Conservation (phyloP, 2,888 invertebrate species). For the Caenorhabditis virilis region DNA sequence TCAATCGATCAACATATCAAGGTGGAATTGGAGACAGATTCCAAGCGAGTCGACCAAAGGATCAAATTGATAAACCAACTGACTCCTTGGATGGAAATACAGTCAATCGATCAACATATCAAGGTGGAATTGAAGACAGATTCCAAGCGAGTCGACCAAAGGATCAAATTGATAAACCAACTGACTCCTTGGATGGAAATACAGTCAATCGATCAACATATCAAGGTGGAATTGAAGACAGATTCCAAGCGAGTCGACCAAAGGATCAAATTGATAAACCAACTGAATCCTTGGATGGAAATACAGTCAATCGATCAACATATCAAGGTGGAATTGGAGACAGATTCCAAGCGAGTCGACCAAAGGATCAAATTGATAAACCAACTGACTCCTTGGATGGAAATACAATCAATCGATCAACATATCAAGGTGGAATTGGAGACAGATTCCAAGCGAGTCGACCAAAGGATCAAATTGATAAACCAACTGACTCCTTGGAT, state of each 20-base stretch:
- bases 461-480: constrained; percentile 10
- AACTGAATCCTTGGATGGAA: constrained; percentile 6
- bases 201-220: constrained; percentile 13
- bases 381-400: constrained; percentile 9
- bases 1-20: constrained; percentile 14
- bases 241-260: constrained; percentile 8
- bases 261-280: constrained; percentile 11
- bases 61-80: constrained; percentile 7
- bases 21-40: constrained; percentile 9
- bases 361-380: constrained; percentile 10
- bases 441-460: constrained; percentile 9
- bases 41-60: constrained; percentile 9
- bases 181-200: constrained; percentile 6
- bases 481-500: constrained; percentile 8
- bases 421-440: constrained; percentile 14
- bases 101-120: constrained; percentile 13
- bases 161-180: constrained; percentile 9
- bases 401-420: constrained; percentile 10
- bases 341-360: constrained; percentile 7
- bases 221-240: constrained; percentile 14
- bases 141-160: constrained; percentile 10
- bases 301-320: constrained; percentile 10
- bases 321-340: constrained; percentile 16
- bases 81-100: constrained; percentile 9
- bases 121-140: constrained; percentile 11